Conservation (phyloP, 2,888 invertebrate species). For the Hedya salicella region DNA sequence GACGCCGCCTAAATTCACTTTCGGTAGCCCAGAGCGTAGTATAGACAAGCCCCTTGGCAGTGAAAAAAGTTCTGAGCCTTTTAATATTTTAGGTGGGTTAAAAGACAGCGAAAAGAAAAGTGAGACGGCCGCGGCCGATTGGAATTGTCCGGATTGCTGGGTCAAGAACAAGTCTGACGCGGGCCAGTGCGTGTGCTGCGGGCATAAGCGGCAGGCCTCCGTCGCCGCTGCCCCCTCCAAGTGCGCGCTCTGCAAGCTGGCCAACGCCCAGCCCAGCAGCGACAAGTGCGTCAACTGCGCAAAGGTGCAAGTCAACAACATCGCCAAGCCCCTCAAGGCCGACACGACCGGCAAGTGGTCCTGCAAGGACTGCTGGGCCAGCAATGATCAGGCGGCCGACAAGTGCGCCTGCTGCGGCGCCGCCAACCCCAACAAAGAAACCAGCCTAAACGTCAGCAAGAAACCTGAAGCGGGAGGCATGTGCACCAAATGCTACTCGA, state of each 20-base stretch:
- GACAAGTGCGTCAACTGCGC: constrained; percentile 61
- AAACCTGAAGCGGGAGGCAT: constrained; percentile 18
- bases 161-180: constrained; percentile 57
- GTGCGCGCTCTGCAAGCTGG: constrained; percentile 58
- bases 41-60: constrained; percentile 51
- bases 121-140: constrained; percentile 50
- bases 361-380: constrained; percentile 63
- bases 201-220: constrained; percentile 50
- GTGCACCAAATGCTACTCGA: constrained; percentile 36
- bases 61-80: constrained; percentile 47
- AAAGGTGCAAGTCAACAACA: constrained; percentile 49
- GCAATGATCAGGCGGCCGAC: constrained; percentile 54
- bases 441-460: constrained; percentile 11
- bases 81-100: constrained; percentile 50
- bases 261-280: constrained; percentile 49
- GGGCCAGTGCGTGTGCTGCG: constrained; percentile 66
- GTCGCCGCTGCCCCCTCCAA: constrained; percentile 46
- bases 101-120: constrained; percentile 45
- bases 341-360: constrained; percentile 58
- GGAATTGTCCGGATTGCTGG: constrained; percentile 64
- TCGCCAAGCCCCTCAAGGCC: constrained; percentile 40
- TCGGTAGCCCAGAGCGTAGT: constrained; percentile 61
- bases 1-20: constrained; percentile 56
- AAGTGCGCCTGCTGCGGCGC: constrained; percentile 63
- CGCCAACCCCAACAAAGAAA: constrained; percentile 49